Base-by-base conservation (phyloP, 2,113 vertebrate genomes). In the Neodontobutis hainanensis region DNA sequence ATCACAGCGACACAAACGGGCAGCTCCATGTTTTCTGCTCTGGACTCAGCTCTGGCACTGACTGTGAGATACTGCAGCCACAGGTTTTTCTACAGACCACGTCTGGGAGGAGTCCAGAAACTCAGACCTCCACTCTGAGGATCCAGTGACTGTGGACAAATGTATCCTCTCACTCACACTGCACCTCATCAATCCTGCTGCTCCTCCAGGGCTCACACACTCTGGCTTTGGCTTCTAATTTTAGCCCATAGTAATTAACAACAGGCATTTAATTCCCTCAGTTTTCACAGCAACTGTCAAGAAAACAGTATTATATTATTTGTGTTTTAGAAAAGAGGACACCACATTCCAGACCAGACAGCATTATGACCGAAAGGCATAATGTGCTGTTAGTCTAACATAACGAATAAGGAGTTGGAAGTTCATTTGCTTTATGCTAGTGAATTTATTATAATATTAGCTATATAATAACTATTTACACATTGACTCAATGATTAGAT, bases 71-170 rank as follows among this genome's bases (percentile, higher is more conserved):
- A 75, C 61, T 61, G 77, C 19, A 73, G 75, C 86, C 42, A 27
- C 75, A 70, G 75, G 16, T 85, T 87, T n/a, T 90, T 88, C 81
- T 88, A 80, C 50, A 48, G 66, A 65, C 38, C 79, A 49, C 46
- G 69, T 83, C 68, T 83, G 90, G 89, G 91, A 87, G 89, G 88
- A 89, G 90, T 85, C 85, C 75, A 56, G 53, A 53, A 34, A 55
- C 58, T 70, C 46, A 52, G 59, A 59, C 19, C 19, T 27, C 19
- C 19, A 27, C 77, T 68, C 74, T 48, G 67, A 42, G 40, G 55
- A 63, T 82, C 80, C 75, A 75, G 74, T 76, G 65, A 71, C 52
- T 44, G 32, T 40, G 65, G 16, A 75, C 59, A 61, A 5, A 74
- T 77, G 34, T 62, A 47, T 59, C 64, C 59, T 60, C 49, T 32